Evolutionary conservation across 2,888 invertebrate species (phyloP), one percentile per base, ranked within the genome.

Genomic region (Pseudeuparius sepicola): DNA sequence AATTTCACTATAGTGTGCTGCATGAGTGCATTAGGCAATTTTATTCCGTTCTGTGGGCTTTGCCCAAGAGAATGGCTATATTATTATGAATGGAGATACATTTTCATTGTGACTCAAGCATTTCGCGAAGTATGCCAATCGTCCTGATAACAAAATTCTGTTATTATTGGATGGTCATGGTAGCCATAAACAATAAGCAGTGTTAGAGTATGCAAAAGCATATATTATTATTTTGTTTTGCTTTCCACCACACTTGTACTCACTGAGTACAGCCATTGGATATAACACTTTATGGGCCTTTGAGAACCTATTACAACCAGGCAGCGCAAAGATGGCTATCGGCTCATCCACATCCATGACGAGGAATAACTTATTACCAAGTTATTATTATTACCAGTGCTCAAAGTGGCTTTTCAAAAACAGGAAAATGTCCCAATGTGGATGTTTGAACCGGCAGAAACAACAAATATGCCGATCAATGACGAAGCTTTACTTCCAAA

Each of bases 81-180:
- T n/a, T n/a, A n/a, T n/a, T n/a, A n/a, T 20, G 20, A 20, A 20
- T 20, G 20, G 20, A 20, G 20, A 7, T n/a, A 20, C 20, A 20
- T 20, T 20, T 20, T 20, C n/a, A 20, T 20, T 20, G n/a, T 20
- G 20, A n/a, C 20, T 20, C 20, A 20, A 20, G 20, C 20, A 20
- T 20, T 20, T 20, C 20, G 20, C n/a, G n/a, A n/a, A n/a, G n/a
- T 20, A 7, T 20, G 20, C n/a, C 20, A 6, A 20, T 7, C n/a
- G 20, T 7, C 7, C 20, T 20, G 20, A 20, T 20, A 20, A 20
- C 20, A 20, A 20, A 20, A 20, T 20, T 20, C 20, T 20, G 20
- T 7, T n/a, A 20, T 20, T 20, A 20, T 20, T 20, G 20, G 20
- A 20, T 20, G 20, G 20, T 20, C 20, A 20, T 20, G 20, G 20